A percentile compares a stretch with the other conserved stretches of the same genome.
phyloP scores from a whole-genome alignment of 2,113 vertebrate genomes.

The Thermophis baileyi region DNA sequence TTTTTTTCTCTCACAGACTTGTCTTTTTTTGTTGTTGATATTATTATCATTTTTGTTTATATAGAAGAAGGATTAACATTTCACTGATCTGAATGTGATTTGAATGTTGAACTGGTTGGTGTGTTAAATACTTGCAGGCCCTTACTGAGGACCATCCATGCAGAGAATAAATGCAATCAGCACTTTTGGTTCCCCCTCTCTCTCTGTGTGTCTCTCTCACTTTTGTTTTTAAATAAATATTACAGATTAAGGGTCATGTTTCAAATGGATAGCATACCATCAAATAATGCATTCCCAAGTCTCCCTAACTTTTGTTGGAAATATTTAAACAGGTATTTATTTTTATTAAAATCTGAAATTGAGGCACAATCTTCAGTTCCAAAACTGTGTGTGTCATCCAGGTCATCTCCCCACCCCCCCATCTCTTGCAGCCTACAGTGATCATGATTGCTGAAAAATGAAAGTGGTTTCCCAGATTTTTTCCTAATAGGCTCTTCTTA shows the following conservation, averaged over 20 bases:
- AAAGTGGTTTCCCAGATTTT: background rate
- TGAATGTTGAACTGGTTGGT: slow-evolving; percentile 56
- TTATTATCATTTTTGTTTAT: slow-evolving; percentile 34
- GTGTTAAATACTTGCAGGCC: slow-evolving; percentile 52
- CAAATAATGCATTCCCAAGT: background rate
- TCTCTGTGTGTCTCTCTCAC: background rate
- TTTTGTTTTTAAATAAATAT: background rate
- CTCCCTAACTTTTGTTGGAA: background rate
- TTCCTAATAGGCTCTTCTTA: background rate
- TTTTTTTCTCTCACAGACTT: slow-evolving; percentile 57
- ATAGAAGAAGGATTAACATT: slow-evolving; percentile 47
- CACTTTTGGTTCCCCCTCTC: slow-evolving; percentile 44
- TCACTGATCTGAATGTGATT: slow-evolving; percentile 50
- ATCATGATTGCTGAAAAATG: background rate
- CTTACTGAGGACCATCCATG: slow-evolving; percentile 46
- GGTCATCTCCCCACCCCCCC: no score
- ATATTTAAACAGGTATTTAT: background rate
- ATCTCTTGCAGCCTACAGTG: background rate
- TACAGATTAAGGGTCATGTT: slow-evolving; percentile 13
- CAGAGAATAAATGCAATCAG: slow-evolving; percentile 50
- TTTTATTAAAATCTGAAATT: background rate
- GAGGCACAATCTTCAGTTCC: background rate
- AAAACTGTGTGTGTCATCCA: background rate
- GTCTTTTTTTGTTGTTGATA: slow-evolving; percentile 50
- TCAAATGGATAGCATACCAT: slow-evolving; percentile 38